Percentiles rank a stretch among this genome's conserved stretches.
phyloP scores from a whole-genome alignment of 2,113 vertebrate species.

The Tachysurus fulvidraco region DNA sequence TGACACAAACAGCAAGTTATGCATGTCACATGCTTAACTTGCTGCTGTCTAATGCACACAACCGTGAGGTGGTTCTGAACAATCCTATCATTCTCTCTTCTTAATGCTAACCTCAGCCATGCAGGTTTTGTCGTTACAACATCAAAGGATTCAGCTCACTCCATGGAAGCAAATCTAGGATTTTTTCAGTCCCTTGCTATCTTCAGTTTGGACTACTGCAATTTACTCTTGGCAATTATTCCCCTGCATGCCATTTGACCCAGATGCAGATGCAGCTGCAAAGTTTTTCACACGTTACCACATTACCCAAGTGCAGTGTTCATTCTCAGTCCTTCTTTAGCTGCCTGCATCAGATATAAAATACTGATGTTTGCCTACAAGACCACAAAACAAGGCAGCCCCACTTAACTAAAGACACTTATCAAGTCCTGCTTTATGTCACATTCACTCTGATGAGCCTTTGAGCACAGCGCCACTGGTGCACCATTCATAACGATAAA shows the following conservation, averaged over 20 bases:
- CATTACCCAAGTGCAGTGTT: not conserved
- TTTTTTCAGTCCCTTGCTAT: not conserved
- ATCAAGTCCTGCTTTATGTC: not conserved
- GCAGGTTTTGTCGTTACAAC: not conserved
- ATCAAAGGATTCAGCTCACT: not conserved
- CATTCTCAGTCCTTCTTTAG: not conserved
- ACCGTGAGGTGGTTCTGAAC: not conserved
- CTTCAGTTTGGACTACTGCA: not conserved
- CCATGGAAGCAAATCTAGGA: not conserved
- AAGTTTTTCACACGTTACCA: not conserved
- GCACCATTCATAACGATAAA: not conserved
- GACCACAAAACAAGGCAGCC: not conserved
- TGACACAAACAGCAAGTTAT: not conserved
- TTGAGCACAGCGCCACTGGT: not conserved
- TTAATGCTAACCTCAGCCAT: not conserved
- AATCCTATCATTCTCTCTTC: not conserved
- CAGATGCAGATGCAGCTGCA: not conserved
- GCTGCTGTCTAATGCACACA: not conserved
- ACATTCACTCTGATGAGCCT: not conserved
- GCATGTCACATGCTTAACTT: not conserved
- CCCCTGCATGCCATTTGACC: not conserved
- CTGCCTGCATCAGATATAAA: too few relatives aligned
- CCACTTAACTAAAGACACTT: not conserved
- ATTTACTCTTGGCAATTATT: not conserved
- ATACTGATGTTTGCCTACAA: not conserved